Evolutionary conservation across 2,888 invertebrate genomes (phyloP).

Genomic region (Vesta saturnalis): DNA sequence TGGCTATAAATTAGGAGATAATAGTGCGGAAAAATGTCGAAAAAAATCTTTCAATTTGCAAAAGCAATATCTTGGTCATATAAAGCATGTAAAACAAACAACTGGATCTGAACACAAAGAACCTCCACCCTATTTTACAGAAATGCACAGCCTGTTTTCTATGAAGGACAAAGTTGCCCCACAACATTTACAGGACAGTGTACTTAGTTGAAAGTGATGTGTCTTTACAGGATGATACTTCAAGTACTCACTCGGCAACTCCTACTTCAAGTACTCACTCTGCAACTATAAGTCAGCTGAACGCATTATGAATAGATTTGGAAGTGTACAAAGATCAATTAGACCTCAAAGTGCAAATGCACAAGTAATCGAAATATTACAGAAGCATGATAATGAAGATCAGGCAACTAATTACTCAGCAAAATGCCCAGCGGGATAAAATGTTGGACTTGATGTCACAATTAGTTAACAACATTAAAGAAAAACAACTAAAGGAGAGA

Average conservation of each 20-base stretch:
- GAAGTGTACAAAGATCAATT: slow-evolving; percentile 1
- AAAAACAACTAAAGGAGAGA: no score
- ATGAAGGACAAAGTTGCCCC: slow-evolving; percentile 14
- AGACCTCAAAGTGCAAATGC: background rate
- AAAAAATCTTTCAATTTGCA: no score
- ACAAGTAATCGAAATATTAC: background rate
- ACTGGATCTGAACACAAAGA: no score
- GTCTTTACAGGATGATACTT: no score
- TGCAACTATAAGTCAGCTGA: no score
- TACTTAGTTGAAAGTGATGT: no score
- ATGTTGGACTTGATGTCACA: background rate
- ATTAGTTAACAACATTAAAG: background rate
- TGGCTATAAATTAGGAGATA: background rate
- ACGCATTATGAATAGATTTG: slow-evolving; percentile 1
- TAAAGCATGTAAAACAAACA: no score
- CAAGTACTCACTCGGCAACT: no score
- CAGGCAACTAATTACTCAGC: background rate
- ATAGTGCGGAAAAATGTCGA: background rate
- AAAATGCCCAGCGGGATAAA: background rate
- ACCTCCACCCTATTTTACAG: slow-evolving; percentile 6
- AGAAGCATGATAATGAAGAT: background rate
- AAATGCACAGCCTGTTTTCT: slow-evolving; percentile 7
- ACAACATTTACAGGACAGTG: background rate
- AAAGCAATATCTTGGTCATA: no score
- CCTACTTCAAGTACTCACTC: no score